Percentiles rank a stretch among this genome's conserved stretches.
phyloP scores from a whole-genome alignment of 2,888 invertebrate genomes.

The Aleiodes leptofemur region DNA sequence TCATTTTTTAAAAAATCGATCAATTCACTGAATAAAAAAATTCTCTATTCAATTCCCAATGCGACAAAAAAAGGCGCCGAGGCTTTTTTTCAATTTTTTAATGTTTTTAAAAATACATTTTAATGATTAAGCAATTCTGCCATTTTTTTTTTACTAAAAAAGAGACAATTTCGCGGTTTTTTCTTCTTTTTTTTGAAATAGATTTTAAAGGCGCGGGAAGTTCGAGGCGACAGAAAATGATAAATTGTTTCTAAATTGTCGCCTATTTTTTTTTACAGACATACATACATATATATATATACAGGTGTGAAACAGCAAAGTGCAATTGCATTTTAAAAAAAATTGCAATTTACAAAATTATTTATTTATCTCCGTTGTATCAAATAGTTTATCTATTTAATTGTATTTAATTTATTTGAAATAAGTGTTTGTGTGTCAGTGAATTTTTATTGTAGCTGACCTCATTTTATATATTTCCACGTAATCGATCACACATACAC shows the following conservation, averaged over 20 bases:
- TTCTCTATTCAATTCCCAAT: conserved; percentile 30
- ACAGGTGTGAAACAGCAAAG: not conserved
- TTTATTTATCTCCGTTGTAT: not conserved
- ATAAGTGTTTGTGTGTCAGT: no score
- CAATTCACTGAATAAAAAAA: conserved; percentile 13
- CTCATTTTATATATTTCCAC: not conserved
- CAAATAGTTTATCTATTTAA: no score
- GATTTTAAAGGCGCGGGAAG: not conserved
- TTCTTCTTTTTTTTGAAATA: not conserved
- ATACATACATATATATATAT: not conserved
- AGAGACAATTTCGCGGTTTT: no score
- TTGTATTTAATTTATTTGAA: no score
- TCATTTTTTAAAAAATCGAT: conserved; percentile 6
- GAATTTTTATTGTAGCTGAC: not conserved
- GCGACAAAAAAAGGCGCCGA: conserved; percentile 39
- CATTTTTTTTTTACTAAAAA: no score
- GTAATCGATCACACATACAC: no score
- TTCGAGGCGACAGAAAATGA: conserved; percentile 15
- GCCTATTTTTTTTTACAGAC: not conserved
- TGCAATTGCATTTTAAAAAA: not conserved
- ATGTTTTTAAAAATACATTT: no score
- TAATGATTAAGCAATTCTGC: no score
- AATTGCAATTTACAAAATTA: not conserved
- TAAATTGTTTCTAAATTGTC: not conserved
- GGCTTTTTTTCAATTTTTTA: not conserved